Conservation (phyloP, 2,113 vertebrate genomes). For the Sitta europaea region DNA sequence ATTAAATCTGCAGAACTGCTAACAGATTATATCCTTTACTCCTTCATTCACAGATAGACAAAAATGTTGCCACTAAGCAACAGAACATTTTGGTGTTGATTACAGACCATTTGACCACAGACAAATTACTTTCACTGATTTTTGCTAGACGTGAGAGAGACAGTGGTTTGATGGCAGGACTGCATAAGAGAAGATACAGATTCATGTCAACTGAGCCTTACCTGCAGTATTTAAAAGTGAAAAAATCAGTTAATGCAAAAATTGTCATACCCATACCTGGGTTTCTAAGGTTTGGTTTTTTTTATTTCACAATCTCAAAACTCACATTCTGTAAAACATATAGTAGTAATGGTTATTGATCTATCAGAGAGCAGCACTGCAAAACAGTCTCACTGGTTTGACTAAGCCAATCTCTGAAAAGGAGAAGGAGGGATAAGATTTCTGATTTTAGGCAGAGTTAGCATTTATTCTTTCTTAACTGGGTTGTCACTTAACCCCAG, state of each 20-base stretch:
- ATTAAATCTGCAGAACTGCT: not conserved
- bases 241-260: not conserved
- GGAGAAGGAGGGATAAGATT: not conserved
- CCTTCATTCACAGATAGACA: not conserved
- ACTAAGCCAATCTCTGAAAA: not conserved
- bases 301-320: not conserved
- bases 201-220: not conserved
- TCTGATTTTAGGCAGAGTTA: not conserved
- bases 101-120: not conserved
- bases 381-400: not conserved
- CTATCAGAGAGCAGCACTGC: not conserved
- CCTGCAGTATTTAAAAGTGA: not conserved
- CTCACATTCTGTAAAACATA: not conserved
- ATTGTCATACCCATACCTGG: not conserved
- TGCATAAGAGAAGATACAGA: not conserved
- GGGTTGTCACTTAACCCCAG: not conserved
- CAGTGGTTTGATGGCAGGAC: not conserved
- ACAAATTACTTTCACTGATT: not conserved
- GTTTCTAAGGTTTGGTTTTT: not conserved
- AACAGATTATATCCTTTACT: not conserved
- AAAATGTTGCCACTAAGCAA: not conserved
- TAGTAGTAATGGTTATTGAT: not conserved
- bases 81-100: not conserved
- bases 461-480: not conserved
- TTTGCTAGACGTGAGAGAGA: not conserved